Conservation (phyloP, 2,888 invertebrate species). For the Scrobipalpa atriplicella region DNA sequence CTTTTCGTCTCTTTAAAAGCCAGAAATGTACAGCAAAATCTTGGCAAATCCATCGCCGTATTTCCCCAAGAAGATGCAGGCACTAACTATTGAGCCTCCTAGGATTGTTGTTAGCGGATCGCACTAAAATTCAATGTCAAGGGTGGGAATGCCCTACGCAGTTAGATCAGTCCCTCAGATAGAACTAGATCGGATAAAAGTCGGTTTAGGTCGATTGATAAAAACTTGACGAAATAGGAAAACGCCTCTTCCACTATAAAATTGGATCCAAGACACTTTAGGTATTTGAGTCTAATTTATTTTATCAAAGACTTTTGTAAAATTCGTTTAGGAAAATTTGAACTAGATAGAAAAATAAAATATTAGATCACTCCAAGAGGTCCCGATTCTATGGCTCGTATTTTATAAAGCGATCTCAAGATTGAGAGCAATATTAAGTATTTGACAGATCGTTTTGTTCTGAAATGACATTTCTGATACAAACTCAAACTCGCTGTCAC, state of each 20-base stretch:
- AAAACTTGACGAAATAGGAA: neutral
- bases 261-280: neutral
- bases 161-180: conserved; percentile 13
- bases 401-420: too few species aligned
- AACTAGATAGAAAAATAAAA: too few species aligned
- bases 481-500: too few species aligned
- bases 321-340: too few species aligned
- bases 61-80: neutral
- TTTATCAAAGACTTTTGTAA: too few species aligned
- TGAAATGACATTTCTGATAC: too few species aligned
- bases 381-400: too few species aligned
- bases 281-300: too few species aligned
- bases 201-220: conserved; percentile 9
- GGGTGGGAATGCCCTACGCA: conserved; percentile 7
- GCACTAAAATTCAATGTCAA: conserved; percentile 24
- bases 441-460: too few species aligned
- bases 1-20: neutral
- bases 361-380: too few species aligned
- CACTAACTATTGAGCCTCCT: conserved; percentile 12
- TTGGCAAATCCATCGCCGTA: neutral
- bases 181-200: neutral
- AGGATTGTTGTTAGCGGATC: conserved; percentile 7
- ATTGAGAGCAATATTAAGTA: too few species aligned
- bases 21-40: neutral
- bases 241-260: neutral